Base-by-base conservation (phyloP, 2,797 vertebrate species). In the Poecilia picta region DNA sequence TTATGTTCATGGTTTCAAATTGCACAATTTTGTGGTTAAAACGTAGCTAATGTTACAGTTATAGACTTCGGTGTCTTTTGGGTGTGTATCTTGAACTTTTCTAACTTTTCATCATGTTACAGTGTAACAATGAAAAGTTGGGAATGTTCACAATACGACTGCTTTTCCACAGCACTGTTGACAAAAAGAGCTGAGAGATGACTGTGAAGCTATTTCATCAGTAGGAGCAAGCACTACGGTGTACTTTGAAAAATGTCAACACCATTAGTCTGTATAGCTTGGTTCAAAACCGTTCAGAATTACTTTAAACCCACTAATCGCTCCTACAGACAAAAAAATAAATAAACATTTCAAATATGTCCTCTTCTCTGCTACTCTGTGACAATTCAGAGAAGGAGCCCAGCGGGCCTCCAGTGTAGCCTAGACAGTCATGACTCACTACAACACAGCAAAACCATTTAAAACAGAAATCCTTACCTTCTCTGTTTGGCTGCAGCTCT, bases 381-480 rank as follows among this genome's bases (percentile, higher is more conserved):
- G 68, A 71, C 31, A 8, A 59, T 75, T 45, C 55, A 74, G 74
- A 68, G 47, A 80, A 15, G 36, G 31, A 79, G 72, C 77, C 79
- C 71, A 71, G 41, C 25, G 49, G 72, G 15, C 39, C 39, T 41
- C 23, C 28, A 49, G 12, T 16, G 12, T 46, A 47, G 41, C 33
- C 11, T 66, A 0, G 41, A 62, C 84, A 77, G 79, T 73, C 75
- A 72, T 90, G 84, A 88, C 77, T 90, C 88, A 88, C 64, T 77
- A 73, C 62, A 36, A 66, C 33, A 66, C 33, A 66, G 7, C 28
- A 18, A 84, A 68, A 75, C 76, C 59, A 59, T 10, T 8, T 7
- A 46, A 45, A 68, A 66, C 5, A 43, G 11, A 62, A 3, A 64
- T 70, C 3, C 73, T 75, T 74, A 72, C 74, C 91, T 92, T 62